Conservation (phyloP, 2,113 vertebrate species). For the Sphaerodactylus townsendi region DNA sequence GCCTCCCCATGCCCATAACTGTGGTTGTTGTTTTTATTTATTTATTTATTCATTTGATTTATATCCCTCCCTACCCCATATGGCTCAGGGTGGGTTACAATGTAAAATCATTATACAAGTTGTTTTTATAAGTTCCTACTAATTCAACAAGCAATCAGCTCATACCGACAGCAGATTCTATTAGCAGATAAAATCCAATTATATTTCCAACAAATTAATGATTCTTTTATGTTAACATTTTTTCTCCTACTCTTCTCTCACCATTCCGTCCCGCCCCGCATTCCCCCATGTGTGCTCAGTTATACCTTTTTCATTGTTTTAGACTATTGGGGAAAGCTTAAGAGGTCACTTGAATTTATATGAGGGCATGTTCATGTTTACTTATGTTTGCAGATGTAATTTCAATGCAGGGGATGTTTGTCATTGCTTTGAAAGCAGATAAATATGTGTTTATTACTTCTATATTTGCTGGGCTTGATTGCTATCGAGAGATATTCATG, state of each 20-base stretch:
- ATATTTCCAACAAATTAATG: not conserved
- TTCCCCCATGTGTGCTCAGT: not conserved
- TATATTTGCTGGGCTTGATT: not conserved
- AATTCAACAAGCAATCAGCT: not conserved
- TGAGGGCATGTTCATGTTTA: slow-evolving; percentile 8
- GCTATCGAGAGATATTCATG: not conserved
- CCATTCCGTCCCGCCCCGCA: not conserved
- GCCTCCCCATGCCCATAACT: too few relatives aligned
- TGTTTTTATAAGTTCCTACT: not conserved
- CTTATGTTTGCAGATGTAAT: not conserved
- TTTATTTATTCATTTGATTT: too few relatives aligned
- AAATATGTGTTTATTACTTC: not conserved
- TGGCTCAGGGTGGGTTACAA: too few relatives aligned
- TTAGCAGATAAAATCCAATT: not conserved
- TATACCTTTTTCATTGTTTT: not conserved
- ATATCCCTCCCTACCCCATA: too few relatives aligned
- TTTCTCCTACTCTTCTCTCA: not conserved
- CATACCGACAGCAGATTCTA: not conserved
- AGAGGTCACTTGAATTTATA: slow-evolving; percentile 14
- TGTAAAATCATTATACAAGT: too few relatives aligned
- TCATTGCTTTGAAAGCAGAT: not conserved
- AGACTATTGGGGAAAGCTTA: not conserved
- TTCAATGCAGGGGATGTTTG: not conserved
- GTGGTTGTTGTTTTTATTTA: too few relatives aligned
- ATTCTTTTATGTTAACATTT: not conserved